These are phyloP conservation scores for Microtus montanus DNA, from an alignment of 2,113 vertebrate genomes.

Conservation along the genomic window DNA sequence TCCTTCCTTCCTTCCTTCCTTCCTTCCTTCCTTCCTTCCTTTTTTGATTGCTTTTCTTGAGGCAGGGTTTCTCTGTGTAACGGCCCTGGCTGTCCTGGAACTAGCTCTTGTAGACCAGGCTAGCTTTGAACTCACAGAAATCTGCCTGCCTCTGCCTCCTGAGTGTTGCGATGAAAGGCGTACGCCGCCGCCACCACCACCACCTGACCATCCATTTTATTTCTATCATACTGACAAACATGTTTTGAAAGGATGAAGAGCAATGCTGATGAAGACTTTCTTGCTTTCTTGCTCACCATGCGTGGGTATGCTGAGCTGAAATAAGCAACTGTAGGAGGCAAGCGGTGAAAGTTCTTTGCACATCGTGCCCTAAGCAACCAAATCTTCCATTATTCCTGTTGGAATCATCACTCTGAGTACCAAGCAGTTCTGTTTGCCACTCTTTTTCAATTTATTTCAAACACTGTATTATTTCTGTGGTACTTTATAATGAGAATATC, in stretches of 20 bases:
- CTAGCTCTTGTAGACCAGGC: too few relatives aligned
- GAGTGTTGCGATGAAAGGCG: too few relatives aligned
- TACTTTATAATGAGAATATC: not conserved
- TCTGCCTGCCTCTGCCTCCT: too few relatives aligned
- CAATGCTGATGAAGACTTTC: not conserved
- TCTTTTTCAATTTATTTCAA: not conserved
- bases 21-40: too few relatives aligned
- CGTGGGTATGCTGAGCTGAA: not conserved
- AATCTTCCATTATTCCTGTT: not conserved
- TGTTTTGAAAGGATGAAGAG: slow-evolving; percentile 1
- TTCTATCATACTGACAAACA: not conserved
- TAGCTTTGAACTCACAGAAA: too few relatives aligned
- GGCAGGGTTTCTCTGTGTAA: too few relatives aligned
- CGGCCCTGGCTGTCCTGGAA: too few relatives aligned
- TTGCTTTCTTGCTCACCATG: not conserved
- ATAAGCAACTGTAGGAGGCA: slow-evolving; percentile 36
- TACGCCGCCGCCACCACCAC: too few relatives aligned
- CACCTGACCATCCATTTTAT: not conserved
- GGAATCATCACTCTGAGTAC: not conserved
- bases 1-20: too few relatives aligned
- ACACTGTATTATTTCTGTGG: not conserved
- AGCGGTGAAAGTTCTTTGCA: not conserved
- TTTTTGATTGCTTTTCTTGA: too few relatives aligned
- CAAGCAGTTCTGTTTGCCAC: not conserved
- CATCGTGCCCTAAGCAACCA: not conserved